These are phyloP conservation scores for Elaphurus davidianus DNA, from an alignment of 2,113 vertebrate genomes.

Conservation along the genomic window DNA sequence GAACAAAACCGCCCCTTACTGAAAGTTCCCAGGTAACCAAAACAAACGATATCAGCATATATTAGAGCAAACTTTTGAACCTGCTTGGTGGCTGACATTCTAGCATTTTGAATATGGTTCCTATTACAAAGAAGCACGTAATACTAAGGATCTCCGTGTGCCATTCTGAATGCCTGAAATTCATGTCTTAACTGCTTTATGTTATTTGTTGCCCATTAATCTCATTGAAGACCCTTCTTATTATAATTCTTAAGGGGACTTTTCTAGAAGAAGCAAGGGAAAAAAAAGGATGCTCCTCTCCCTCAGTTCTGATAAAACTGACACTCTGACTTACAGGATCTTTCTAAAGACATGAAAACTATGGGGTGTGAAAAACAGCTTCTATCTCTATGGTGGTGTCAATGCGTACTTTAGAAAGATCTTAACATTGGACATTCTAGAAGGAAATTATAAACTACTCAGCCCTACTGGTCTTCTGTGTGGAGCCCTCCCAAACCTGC, in stretches of 20 bases:
- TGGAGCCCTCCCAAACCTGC: not conserved
- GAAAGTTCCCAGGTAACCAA: constrained; percentile 67
- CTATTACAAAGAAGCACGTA: constrained; percentile 29
- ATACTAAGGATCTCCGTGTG: constrained; percentile 36
- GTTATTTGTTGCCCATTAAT: constrained; percentile 36
- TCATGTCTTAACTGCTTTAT: constrained; percentile 23
- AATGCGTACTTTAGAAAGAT: not conserved
- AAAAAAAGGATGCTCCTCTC: not conserved
- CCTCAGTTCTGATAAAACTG: not conserved
- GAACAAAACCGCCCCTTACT: constrained; percentile 57
- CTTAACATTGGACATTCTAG: not conserved
- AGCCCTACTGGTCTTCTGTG: not conserved
- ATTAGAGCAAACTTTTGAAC: constrained; percentile 64
- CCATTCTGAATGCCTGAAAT: not conserved
- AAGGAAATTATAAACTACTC: not conserved
- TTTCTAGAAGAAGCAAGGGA: not conserved
- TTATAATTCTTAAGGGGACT: not conserved
- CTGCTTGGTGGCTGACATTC: constrained; percentile 55
- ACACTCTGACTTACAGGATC: not conserved
- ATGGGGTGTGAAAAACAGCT: not conserved
- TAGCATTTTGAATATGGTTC: constrained; percentile 58
- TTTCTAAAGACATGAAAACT: not conserved
- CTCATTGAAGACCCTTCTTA: constrained; percentile 31
- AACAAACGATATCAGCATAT: constrained; percentile 14
- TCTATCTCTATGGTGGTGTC: not conserved